Evolutionary conservation across 2,888 invertebrate species (phyloP).

Genomic region (Rhingia campestris): DNA sequence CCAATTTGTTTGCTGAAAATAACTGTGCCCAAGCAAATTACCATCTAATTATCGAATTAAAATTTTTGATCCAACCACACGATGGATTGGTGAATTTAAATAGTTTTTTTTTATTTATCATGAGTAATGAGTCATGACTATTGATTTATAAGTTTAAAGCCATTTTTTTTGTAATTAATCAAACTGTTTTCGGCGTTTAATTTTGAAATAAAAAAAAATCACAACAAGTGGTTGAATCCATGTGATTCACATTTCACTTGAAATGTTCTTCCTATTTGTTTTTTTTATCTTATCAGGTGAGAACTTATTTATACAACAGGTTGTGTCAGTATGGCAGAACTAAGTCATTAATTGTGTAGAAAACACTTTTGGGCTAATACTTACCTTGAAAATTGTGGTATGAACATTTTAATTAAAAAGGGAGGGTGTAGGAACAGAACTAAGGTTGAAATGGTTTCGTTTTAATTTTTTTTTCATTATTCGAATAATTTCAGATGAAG

Average conservation of each 20-base stretch:
- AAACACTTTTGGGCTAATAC: conserved; percentile 15
- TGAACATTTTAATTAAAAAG: conserved; percentile 19
- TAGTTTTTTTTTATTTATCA: no score
- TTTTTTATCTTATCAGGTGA: conserved; percentile 50
- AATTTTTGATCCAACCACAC: not conserved
- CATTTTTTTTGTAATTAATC: conserved; percentile 2
- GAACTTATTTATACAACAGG: conserved; percentile 45
- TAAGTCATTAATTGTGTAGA: conserved; percentile 40
- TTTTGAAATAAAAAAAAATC: not conserved
- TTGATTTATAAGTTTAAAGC: not conserved
- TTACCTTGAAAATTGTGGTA: conserved; percentile 31
- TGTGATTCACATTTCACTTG: conserved; percentile 33
- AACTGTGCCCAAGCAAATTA: conserved; percentile 8
- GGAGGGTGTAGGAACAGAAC: not conserved
- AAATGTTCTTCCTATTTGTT: conserved; percentile 12
- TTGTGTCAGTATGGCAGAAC: conserved; percentile 8
- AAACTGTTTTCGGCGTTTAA: not conserved
- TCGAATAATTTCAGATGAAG: no score
- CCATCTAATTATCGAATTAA: conserved; percentile 14
- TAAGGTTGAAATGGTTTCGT: no score
- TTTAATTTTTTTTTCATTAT: no score
- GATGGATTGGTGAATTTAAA: not conserved
- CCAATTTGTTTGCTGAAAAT: not conserved
- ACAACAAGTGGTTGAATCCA: conserved; percentile 11
- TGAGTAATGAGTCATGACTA: not conserved